phyloP scores from a whole-genome alignment of 2,797 vertebrate species.

The Megalops cyprinoides region DNA sequence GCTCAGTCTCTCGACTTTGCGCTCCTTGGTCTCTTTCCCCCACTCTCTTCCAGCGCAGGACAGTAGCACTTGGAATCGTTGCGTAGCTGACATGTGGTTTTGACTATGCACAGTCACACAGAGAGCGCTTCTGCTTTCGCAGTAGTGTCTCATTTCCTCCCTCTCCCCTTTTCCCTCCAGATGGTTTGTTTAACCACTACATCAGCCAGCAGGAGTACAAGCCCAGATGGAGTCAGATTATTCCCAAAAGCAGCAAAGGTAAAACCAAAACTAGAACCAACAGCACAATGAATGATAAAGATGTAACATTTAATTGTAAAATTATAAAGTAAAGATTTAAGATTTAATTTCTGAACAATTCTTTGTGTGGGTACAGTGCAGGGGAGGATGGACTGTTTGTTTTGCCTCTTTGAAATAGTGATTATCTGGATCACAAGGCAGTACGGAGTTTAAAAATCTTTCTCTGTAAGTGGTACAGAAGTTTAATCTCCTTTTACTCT shows the following conservation, averaged over 20 bases:
- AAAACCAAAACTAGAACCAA: conserved; percentile 49
- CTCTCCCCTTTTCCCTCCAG: conserved; percentile 63
- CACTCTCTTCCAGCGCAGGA: too few relatives aligned
- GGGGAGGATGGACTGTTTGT: background rate
- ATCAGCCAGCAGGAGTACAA: conserved; percentile 99
- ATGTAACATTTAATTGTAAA: background rate
- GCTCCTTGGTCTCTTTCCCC: too few relatives aligned
- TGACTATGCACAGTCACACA: background rate
- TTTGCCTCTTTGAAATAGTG: too few relatives aligned
- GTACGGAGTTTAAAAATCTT: background rate
- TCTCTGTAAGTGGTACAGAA: background rate
- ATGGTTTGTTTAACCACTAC: conserved; percentile 98
- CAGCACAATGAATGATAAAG: background rate
- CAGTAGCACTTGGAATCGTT: too few relatives aligned
- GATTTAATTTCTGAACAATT: too few relatives aligned
- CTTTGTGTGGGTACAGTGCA: background rate
- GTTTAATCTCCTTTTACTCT: conserved; percentile 22
- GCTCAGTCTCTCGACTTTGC: too few relatives aligned
- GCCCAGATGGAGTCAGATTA: conserved; percentile 97
- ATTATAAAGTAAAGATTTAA: background rate
- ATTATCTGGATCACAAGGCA: background rate
- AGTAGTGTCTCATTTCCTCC: background rate
- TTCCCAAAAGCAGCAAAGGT: conserved; percentile 98
- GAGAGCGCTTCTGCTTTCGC: background rate
- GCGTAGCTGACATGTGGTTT: background rate